Conservation (phyloP, 2,888 invertebrate genomes). For the Drosophila niveifrons region DNA sequence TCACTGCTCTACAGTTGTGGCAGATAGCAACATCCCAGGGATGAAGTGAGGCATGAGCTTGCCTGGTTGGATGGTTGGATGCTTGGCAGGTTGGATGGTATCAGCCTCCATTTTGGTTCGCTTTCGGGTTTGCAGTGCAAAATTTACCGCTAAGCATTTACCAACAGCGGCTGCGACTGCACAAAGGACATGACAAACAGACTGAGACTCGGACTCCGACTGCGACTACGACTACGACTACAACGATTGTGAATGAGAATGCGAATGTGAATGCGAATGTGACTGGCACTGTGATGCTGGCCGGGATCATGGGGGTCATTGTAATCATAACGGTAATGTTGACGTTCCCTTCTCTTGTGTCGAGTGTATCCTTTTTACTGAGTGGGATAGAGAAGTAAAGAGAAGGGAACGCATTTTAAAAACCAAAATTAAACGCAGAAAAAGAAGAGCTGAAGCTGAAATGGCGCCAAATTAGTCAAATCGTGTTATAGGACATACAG, state of each 20-base stretch:
- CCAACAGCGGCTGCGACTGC: constrained; percentile 63
- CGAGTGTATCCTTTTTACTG: background rate
- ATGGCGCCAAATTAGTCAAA: constrained; percentile 62
- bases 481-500: constrained; percentile 35
- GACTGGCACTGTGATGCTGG: constrained; percentile 50
- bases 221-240: constrained; percentile 12
- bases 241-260: constrained; percentile 3
- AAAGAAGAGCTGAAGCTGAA: constrained; percentile 30
- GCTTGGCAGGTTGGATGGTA: constrained; percentile 29
- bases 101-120: constrained; percentile 20
- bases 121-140: constrained; percentile 46
- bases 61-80: constrained; percentile 22
- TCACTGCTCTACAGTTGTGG: background rate
- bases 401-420: constrained; percentile 24
- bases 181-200: constrained; percentile 65
- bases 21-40: constrained; percentile 39
- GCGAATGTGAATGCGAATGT: constrained; percentile 3
- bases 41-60: constrained; percentile 43
- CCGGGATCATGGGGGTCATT: constrained; percentile 81
- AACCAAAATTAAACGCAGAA: constrained; percentile 42
- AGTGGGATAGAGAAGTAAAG: background rate
- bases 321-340: constrained; percentile 76
- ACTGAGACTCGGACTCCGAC: constrained; percentile 14
- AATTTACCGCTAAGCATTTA: constrained; percentile 76
- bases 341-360: constrained; percentile 39